phyloP scores from a whole-genome alignment of 2,797 vertebrate species.

The Forpus xanthops region DNA sequence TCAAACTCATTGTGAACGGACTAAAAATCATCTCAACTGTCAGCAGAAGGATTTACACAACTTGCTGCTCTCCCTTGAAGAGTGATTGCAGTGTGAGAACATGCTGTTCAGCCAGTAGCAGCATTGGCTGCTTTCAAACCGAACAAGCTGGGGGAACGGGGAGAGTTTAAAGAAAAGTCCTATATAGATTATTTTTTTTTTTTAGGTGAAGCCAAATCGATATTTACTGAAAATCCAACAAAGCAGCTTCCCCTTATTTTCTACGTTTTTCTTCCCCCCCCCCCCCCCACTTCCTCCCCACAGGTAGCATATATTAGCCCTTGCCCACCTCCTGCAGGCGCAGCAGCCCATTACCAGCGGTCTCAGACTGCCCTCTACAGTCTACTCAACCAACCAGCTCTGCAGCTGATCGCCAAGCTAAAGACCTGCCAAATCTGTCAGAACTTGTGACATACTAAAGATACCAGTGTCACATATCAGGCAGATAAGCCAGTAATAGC shows the following conservation, averaged over 20 bases:
- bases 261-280: not conserved
- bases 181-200: constrained; percentile 54
- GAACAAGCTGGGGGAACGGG: not conserved
- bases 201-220: constrained; percentile 51
- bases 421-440: constrained; percentile 60
- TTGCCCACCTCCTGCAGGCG: not conserved
- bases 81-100: constrained; percentile 32
- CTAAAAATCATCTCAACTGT: constrained; percentile 52
- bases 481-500: constrained; percentile 42
- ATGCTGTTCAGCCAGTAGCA: constrained; percentile 26
- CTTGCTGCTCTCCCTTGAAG: not conserved
- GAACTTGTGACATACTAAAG: constrained; percentile 37
- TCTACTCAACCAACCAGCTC: not conserved
- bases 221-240: constrained; percentile 51
- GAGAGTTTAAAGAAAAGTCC: not conserved
- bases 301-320: constrained; percentile 65
- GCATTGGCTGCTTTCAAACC: constrained; percentile 9
- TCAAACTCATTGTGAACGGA: constrained; percentile 1
- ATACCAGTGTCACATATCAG: constrained; percentile 41
- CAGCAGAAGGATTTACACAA: constrained; percentile 47
- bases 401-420: not conserved
- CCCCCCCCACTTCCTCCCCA: not conserved
- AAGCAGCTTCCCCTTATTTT: constrained; percentile 28
- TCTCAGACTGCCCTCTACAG: constrained; percentile 87
- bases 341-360: not conserved